Evolutionary conservation across 2,797 vertebrate genomes (phyloP), one percentile per base, ranked within the genome.

Genomic region (Limnodromus scolopaceus): DNA sequence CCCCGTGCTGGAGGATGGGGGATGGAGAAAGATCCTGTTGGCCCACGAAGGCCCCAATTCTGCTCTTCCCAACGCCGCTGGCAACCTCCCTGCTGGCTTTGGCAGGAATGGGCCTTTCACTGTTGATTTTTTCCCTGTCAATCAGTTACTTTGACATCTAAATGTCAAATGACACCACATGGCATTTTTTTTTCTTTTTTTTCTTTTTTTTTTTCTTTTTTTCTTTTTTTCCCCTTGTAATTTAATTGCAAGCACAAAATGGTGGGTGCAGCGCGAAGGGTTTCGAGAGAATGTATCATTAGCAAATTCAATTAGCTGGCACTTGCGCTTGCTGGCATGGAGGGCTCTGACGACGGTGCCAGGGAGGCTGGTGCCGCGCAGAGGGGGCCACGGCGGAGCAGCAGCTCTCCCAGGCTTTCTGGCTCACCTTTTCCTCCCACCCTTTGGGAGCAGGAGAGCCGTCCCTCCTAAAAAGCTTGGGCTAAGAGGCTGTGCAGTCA

Each of bases 281-380:
- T 96, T 97, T 95, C 0, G 4, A 96, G 95, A 87, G 92, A 94
- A 91, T 84, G 71, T 97, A 97, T 98, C 96, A 97, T 98, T 98
- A 98, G 98, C 97, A 97, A 97, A 97, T 97, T 97, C 97, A 98
- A 98, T 98, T 96, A 98, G 97, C 97, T 98, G 97, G 97, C 97
- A 92, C 91, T 90, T 86, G 79, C 12, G 41, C 89, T 94, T 95
- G 96, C 96, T 98, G 97, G 97, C 97, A 97, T 97, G 96, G 94
- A 97, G 96, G 89, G 93, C 70, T 87, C 91, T n/a, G 75, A 82
- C 36, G 87, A 75, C 9, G 61, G 92, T 97, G 97, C 98, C 94
- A 97, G 87, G 55, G 95, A 95, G 94, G 84, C 93, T 83, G 94
- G 88, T 96, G 92, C 86, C 46, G 3, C 0, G 0, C 34, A 54